Evolutionary conservation across 1,140 invertebrate species (phyloP), one percentile per base, ranked within the genome.

Genomic region (Zaprionus ghesquierei): DNA sequence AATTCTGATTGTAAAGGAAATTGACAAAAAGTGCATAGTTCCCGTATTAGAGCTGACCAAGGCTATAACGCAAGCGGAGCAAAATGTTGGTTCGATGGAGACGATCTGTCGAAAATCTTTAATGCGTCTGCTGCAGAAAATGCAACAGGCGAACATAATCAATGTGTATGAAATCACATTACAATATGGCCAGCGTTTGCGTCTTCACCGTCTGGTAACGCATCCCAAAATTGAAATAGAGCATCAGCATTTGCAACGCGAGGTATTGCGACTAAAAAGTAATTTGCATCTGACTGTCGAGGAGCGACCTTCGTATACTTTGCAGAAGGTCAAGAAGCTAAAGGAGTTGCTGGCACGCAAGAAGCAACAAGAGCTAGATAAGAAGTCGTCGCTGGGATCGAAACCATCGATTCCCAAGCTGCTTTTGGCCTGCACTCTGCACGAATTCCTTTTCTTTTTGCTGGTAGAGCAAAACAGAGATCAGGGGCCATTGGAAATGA

Each of bases 371-470:
- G 10, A 12, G 18, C 3, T n/a, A 3, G 20, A 8, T 35, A 53
- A 13, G 8, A 27, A 20, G 20, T 25, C 5, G 1, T 25, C 15
- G 5, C 1, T 2, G 12, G 18, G 18, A n/a, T 27, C 38, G 12
- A 81, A 79, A 27, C 60, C 44, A 3, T 27, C 58, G 44, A 44
- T 81, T 25, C 95, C 96, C 0, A 97, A 96, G 91, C 96, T 96
- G 75, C 85, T 95, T 2, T 92, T 95, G 29, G 94, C 96, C 92
- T 91, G 94, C 72, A 91, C 94, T 13, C 73, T 97, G 15, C 96
- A 97, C 77, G 92, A 94, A 68, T 93, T 95, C 51, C 76, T 97
- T 0, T 96, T 93, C 89, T 96, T 96, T 86, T 78, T 97, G 5
- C 92, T 95, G 1, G 94, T 95, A 61, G 94, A 93, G 27, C 94